phyloP scores from a whole-genome alignment of 2,797 vertebrate species.

The Sardinella longiceps region DNA sequence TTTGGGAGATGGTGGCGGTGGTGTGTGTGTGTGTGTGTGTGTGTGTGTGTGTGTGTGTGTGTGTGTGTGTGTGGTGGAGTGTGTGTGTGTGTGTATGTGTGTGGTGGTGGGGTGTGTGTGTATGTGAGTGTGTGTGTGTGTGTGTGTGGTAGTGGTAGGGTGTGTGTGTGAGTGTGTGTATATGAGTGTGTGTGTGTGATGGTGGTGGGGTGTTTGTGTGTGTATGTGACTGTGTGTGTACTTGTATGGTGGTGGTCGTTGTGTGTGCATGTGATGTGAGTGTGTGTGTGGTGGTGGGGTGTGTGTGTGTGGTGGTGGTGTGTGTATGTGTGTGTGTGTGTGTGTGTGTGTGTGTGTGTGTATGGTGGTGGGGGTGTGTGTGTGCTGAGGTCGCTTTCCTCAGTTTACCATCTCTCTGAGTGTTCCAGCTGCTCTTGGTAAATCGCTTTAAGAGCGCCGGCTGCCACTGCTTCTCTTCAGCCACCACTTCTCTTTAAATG shows the following conservation, averaged over 20 bases:
- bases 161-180: background rate
- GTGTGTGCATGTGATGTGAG: background rate
- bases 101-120: background rate
- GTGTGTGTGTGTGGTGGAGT: background rate
- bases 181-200: background rate
- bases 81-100: background rate
- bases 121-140: background rate
- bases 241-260: background rate
- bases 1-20: too few relatives aligned
- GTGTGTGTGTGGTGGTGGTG: background rate
- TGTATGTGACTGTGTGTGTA: too few relatives aligned
- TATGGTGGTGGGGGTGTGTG: background rate
- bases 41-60: background rate
- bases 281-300: background rate
- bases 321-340: background rate
- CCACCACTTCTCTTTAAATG: background rate
- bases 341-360: background rate
- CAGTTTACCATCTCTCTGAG: background rate
- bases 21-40: background rate
- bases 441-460: background rate
- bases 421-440: constrained; percentile 1
- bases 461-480: background rate
- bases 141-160: background rate
- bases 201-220: background rate
- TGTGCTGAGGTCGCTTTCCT: background rate